Base-by-base conservation (phyloP, 2,888 invertebrate species). In the Dasysyrphus albostriatus region DNA sequence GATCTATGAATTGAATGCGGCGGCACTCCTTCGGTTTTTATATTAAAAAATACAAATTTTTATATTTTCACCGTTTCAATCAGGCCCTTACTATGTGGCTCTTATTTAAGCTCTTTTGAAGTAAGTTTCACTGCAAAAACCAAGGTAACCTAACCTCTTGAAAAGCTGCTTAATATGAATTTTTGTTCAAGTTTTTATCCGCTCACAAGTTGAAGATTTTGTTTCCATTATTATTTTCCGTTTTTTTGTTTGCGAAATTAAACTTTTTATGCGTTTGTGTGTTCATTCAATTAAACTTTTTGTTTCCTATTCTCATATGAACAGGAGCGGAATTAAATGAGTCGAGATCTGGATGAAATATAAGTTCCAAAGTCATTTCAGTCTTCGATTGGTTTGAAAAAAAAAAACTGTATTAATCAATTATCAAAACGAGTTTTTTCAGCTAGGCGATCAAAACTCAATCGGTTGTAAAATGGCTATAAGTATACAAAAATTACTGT, bases 261-360 rank as follows among this genome's bases (percentile, higher is more conserved):
- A 79, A 76, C 65, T 83, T 83, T 79, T 69, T 73, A 8, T 63
- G 19, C 19, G 0, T 14, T 51, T 69, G 54, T 69, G 54, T 69
- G n/a, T 44, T 85, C 69, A 69, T 85, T 81, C 77, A 81, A 74
- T 81, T 65, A 74, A 61, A 10, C 12, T 56, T 77, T 75, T 56
- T 14, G 51, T 61, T 61, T 44, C 24, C 10, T 63, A 42, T 58
- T 32, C n/a, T 8, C n/a, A 54, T 59, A n/a, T 61, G 61, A 14
- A 42, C 39, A 61, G 8, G 39, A 7, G 7, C 61, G 5, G 39
- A 42, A 14, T 42, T 8, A 16, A n/a, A 44, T 14, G n/a, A n/a
- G 12, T 14, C 6, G 24, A 7, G 7, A 1, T 7, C 29, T 29
- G 1, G 29, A 0, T 14, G 2, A 5, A 14, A 54, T 14, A 6